Percentiles rank a stretch among this genome's conserved stretches.
phyloP scores from a whole-genome alignment of 2,113 vertebrate genomes.

The Charadrius vociferus region DNA sequence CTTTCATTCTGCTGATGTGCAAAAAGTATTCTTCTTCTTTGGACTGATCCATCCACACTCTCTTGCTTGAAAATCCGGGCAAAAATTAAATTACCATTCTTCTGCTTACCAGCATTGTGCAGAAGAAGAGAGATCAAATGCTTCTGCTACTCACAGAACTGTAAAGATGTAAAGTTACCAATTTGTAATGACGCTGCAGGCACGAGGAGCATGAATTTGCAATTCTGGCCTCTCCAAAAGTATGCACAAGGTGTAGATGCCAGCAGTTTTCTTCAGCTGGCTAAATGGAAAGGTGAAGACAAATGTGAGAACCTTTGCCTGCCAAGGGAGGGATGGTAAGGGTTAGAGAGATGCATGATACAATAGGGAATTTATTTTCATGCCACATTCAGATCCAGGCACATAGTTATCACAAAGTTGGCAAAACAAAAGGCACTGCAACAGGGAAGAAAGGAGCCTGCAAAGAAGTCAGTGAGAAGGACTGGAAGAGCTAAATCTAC shows the following conservation, averaged over 20 bases:
- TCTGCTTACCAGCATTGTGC: not conserved
- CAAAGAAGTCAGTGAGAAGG: not conserved
- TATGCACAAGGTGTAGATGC: not conserved
- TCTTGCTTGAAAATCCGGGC: not conserved
- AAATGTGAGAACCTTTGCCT: not conserved
- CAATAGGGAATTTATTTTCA: not conserved
- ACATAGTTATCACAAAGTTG: not conserved
- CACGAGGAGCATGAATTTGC: not conserved
- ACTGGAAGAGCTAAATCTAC: not conserved
- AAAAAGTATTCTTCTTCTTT: not conserved
- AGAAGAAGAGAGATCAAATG: not conserved
- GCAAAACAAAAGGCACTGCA: not conserved
- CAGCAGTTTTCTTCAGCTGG: slow-evolving; percentile 24
- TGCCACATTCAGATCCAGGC: not conserved
- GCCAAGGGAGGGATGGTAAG: not conserved
- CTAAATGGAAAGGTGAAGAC: slow-evolving; percentile 19
- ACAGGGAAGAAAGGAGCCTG: not conserved
- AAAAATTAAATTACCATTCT: not conserved
- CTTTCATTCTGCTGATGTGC: not conserved
- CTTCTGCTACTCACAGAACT: not conserved
- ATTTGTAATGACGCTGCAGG: not conserved
- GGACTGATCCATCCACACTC: not conserved
- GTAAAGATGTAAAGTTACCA: not conserved
- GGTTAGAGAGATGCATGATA: not conserved
- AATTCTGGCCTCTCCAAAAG: not conserved